Conservation (phyloP, 2,113 vertebrate species). For the Burhinus bistriatus region DNA sequence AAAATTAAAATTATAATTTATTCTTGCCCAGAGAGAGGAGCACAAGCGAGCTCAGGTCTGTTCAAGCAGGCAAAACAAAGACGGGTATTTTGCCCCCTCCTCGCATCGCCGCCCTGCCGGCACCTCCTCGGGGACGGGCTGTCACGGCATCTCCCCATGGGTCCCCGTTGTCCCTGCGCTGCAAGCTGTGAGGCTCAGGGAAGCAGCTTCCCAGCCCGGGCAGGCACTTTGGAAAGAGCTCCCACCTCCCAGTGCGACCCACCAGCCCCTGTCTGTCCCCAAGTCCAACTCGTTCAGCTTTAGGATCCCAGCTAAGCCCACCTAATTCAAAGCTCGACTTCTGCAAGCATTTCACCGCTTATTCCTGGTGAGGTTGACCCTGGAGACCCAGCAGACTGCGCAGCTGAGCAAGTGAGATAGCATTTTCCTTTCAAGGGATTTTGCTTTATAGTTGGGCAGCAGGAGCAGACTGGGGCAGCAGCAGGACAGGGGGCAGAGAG, state of each 20-base stretch:
- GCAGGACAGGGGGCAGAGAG: not conserved
- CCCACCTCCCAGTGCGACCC: accelerated
- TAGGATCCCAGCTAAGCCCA: not conserved
- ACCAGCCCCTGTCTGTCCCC: not conserved
- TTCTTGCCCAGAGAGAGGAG: not conserved
- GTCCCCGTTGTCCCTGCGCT: not conserved
- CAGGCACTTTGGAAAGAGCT: not conserved
- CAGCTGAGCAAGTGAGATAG: not conserved
- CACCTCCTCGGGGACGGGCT: not conserved
- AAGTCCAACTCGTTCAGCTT: not conserved
- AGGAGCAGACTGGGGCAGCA: not conserved
- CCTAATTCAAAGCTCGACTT: not conserved
- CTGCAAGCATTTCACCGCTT: not conserved
- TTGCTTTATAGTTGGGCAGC: not conserved
- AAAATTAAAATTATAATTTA: not conserved
- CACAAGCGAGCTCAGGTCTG: not conserved
- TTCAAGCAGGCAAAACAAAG: not conserved
- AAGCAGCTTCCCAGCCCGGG: not conserved
- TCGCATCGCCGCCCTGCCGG: not conserved
- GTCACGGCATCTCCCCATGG: not conserved
- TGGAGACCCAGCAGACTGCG: not conserved
- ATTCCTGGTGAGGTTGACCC: not conserved
- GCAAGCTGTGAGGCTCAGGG: not conserved
- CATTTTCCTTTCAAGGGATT: not conserved
- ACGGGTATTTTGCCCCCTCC: not conserved